Base-by-base conservation (phyloP, 1,140 invertebrate species). In the Drosophila nannoptera region DNA sequence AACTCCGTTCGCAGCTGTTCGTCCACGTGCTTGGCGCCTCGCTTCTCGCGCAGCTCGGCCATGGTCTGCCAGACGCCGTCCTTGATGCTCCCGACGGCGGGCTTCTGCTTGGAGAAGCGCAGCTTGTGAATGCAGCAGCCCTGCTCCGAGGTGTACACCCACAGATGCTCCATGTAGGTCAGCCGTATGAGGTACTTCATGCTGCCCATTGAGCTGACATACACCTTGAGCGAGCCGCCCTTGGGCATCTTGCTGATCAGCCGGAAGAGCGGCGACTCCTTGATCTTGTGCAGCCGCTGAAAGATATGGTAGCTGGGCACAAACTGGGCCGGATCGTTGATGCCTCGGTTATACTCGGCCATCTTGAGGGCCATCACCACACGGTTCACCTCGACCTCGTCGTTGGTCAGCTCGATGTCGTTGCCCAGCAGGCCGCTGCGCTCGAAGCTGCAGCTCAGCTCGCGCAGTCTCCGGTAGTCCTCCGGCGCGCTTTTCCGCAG, bases 151-250 rank as follows among this genome's bases (percentile, higher is more conserved):
- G 63, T 73, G 38, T 66, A 86, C 0, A 65, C 71, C 81, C 81
- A 86, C 4, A 86, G 69, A 40, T 86, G 29, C 22, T 80, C 48
- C 4, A 36, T 36, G 49, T 75, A 71, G 6, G 74, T 86, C 43
- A 86, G n/a, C 22, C 53, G 3, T 0, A 86, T 69, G 6, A 86
- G 48, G 81, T 92, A 96, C 36, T 94, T 91, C 0, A 90, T 86
- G 7, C 92, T 92, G 5, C 92, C 91, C 5, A 94, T 90, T 0
- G 93, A 92, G 7, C 92, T 92, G 62, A 95, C 93, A 69, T 96
- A 94, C 0, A 92, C 89, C 77, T 96, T 95, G 0, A 96, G 90
- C 0, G 92, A 92, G 0, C 92, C 93, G 5, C 94, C 95, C 91
- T 94, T 94, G 0, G 94, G 94, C 90, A 95, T 92, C 29, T 90